phyloP scores from a whole-genome alignment of 2,888 invertebrate genomes.

The Chloromyia formosa region DNA sequence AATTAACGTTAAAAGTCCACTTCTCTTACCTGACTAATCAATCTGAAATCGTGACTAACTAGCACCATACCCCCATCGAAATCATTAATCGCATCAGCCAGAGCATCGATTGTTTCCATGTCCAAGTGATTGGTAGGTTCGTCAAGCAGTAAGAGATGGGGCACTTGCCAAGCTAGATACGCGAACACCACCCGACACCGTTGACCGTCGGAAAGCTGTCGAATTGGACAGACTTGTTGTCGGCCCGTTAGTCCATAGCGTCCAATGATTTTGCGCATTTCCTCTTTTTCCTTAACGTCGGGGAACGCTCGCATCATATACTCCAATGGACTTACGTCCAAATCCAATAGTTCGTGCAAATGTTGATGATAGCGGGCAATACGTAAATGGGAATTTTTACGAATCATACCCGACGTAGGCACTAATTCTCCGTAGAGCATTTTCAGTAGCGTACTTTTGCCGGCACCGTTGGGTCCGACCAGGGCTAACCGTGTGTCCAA shows the following conservation, averaged over 20 bases:
- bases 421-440: conserved; percentile 94
- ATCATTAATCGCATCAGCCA: conserved; percentile 97
- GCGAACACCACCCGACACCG: conserved; percentile 98
- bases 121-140: conserved; percentile 95
- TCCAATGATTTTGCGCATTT: conserved; percentile 99
- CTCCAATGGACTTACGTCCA: conserved; percentile 94
- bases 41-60: conserved; percentile 99
- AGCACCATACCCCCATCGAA: conserved; percentile 99
- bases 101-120: conserved; percentile 97
- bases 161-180: conserved; percentile 97
- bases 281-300: conserved; percentile 96
- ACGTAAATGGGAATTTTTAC: conserved; percentile 96
- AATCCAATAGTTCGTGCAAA: conserved; percentile 92
- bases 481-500: conserved; percentile 94
- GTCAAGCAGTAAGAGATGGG: conserved; percentile 86
- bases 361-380: conserved; percentile 99
- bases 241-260: conserved; percentile 96
- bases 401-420: conserved; percentile 95
- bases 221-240: conserved; percentile 79
- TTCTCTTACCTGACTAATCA: conserved; percentile 89
- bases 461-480: conserved; percentile 98
- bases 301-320: conserved; percentile 99
- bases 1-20: not conserved
- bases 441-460: conserved; percentile 97
- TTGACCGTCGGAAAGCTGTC: conserved; percentile 91